phyloP scores from a whole-genome alignment of 1,140 invertebrate species.

The Oreohelix idahoensis region DNA sequence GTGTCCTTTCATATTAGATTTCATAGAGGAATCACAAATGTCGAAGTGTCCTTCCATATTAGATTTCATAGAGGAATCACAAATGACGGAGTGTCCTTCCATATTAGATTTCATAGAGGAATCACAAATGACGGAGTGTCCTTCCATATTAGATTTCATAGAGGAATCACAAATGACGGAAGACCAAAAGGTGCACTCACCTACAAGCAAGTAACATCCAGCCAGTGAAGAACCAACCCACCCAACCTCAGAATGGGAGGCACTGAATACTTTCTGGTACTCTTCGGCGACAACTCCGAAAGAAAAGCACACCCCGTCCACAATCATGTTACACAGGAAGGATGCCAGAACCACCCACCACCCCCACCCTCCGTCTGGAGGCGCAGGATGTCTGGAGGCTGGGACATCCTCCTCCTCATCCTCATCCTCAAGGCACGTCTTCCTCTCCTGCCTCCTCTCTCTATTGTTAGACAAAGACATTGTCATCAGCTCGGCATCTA shows the following conservation, averaged over 20 bases:
- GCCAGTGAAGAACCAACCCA: constrained; percentile 94
- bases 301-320: constrained; percentile 80
- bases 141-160: too few relatives aligned
- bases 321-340: constrained; percentile 92
- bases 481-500: not conserved
- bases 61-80: too few relatives aligned
- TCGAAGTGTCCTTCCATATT: too few relatives aligned
- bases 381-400: constrained; percentile 44
- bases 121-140: too few relatives aligned
- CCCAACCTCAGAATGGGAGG: constrained; percentile 80
- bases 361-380: constrained; percentile 84
- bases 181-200: constrained; percentile 75
- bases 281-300: constrained; percentile 89
- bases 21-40: too few relatives aligned
- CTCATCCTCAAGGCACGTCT: not conserved
- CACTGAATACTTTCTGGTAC: constrained; percentile 86
- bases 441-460: constrained; percentile 24
- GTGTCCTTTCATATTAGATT: too few relatives aligned
- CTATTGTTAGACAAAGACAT: not conserved
- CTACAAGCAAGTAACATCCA: constrained; percentile 91
- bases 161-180: too few relatives aligned
- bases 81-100: too few relatives aligned
- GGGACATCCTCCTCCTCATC: constrained; percentile 51
- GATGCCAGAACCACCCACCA: constrained; percentile 93
- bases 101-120: too few relatives aligned